Base-by-base conservation (phyloP, 2,888 invertebrate genomes). In the Gastrophysa polygoni region DNA sequence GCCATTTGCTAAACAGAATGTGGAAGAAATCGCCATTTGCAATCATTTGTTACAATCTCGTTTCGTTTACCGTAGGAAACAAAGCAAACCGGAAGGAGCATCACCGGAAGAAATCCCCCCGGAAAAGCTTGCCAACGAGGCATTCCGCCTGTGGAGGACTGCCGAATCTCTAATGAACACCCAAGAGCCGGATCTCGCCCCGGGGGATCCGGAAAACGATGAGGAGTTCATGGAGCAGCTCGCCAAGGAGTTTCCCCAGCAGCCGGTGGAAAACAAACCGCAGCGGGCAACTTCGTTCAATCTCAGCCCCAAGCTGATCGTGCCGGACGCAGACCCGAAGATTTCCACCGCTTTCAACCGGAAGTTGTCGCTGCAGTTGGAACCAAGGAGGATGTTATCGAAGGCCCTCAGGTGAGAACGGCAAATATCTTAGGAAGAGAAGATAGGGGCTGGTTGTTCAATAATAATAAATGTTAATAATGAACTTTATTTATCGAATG, bases 101-200 rank as follows among this genome's bases (percentile, higher is more conserved):
- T 73, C 80, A 44, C 80, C 81, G 2, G 84, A 85, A 52, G 85
- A 85, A 66, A 78, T 85, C 20, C 83, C 85, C 69, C 86, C 88
- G 1, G 87, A 88, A 64, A 89, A 88, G 77, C 78, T 89, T 20
- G 85, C 88, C 0, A 86, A 88, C 73, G 89, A 89, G 79, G 88
- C 89, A 1, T 89, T 87, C 71, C 83, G 89, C 58, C 81, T 89
- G 63, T 83, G 88, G 71, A 83, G 89, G 66, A 89, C 88, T 20
- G 87, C 88, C 54, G 86, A 88, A 70, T 89, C 89, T 29, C 78
- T 89, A 59, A 75, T 89, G 64, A 83, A 84, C 69, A 89, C 87
- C 63, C 85, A 85, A 68, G 89, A 89, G 73, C 88, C 89, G 1
- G 87, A 87, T 68, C 77, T 88, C 38, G 82, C 83, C 14, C 48